phyloP scores from a whole-genome alignment of 2,888 invertebrate genomes.

The Cyclophora punctaria region DNA sequence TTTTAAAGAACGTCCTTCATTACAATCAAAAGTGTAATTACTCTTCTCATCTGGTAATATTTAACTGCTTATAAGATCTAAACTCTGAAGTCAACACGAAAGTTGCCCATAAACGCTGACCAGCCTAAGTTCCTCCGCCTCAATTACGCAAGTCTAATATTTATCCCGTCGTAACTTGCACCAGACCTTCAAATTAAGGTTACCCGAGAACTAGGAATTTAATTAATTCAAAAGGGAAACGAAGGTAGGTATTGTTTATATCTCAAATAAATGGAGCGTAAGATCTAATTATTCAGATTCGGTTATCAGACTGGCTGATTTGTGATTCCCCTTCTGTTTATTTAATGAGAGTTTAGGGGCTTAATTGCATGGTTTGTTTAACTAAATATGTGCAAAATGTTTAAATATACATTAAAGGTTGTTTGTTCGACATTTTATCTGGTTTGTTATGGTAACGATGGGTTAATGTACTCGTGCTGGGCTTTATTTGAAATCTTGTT shows the following conservation, averaged over 20 bases:
- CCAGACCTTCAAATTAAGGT: constrained; percentile 23
- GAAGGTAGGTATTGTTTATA: constrained; percentile 24
- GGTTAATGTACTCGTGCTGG: no score
- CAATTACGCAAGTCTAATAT: constrained; percentile 15
- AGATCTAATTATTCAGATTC: constrained; percentile 14
- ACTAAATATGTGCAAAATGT: neutral
- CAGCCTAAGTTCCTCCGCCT: neutral
- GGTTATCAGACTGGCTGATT: constrained; percentile 3
- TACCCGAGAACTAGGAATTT: constrained; percentile 40
- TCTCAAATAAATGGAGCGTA: constrained; percentile 17
- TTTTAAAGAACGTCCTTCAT: no score
- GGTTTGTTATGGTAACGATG: no score
- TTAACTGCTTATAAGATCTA: no score
- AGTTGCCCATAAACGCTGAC: neutral
- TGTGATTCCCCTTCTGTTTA: constrained; percentile 11
- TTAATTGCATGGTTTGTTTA: no score
- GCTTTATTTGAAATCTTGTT: no score
- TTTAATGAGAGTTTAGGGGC: no score
- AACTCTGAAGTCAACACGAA: neutral
- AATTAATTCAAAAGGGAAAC: constrained; percentile 52
- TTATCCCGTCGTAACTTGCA: constrained; percentile 18
- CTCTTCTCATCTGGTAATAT: no score
- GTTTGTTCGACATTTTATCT: neutral
- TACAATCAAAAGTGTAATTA: no score
- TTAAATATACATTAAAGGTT: neutral